Base-by-base conservation (phyloP, 2,113 vertebrate species). In the Sinocyclocheilus maitianheensis region DNA sequence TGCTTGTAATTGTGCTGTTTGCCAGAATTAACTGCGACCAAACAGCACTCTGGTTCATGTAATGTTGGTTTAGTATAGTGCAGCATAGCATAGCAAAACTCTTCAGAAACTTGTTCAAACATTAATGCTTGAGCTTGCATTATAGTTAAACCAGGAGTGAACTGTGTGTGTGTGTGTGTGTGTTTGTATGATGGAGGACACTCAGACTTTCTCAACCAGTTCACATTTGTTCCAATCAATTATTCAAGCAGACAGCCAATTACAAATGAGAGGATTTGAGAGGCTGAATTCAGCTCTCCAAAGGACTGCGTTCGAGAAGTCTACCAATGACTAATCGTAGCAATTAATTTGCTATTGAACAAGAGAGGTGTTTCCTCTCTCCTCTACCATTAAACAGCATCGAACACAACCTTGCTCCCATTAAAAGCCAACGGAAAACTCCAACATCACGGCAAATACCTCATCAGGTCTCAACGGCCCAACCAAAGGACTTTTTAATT, bases 211-310 rank as follows among this genome's bases (percentile, higher is more conserved):
- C 94, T 95, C 94, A 94, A 94, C 95, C 93, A 95, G 94, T 95
- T 94, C 93, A 93, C 94, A 94, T 95, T 95, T 94, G 94, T 95
- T 95, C 94, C 93, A 95, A 95, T 95, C 95, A 95, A 95, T 95
- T 95, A 95, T 95, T 95, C 92, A 95, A 94, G 92, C 92, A 91
- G 94, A 94, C 95, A 95, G 93, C 93, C 94, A 95, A 95, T 95
- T 95, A 95, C 93, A 94, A 95, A 94, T 89, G 90, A 94, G 92
- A 92, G 93, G 93, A 95, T 95, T 94, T 94, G 93, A 94, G 93
- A 85, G 92, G 90, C 90, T 86, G 92, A 92, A 91, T 94, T 93
- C 90, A 90, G 91, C 93, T 93, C 93, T 94, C 94, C 90, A 92
- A 95, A 94, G 93, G 91, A 92, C 92, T 87, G 93, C 91, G 91